Base-by-base conservation (phyloP, 2,888 invertebrate genomes). In the Neoscelio sp. region DNA sequence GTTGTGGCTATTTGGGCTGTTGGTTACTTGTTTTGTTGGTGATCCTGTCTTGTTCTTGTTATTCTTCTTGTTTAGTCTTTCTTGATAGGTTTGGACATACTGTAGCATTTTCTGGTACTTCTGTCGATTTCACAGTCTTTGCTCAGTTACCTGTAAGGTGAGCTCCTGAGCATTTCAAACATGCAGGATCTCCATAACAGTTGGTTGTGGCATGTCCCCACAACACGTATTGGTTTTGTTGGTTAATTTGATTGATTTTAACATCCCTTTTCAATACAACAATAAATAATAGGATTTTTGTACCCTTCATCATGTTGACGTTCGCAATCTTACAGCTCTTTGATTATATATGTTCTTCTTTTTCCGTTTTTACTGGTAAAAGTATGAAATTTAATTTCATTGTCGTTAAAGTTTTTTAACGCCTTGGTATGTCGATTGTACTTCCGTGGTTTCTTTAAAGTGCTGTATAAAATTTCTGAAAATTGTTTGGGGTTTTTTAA, bases 101-200 rank as follows among this genome's bases (percentile, higher is more conserved):
- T 6, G 71, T 76, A 4, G 78, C 79, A 40, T 85, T 86, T 0
- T 85, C 83, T 12, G 85, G 82, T 8, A 40, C 35, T 0, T 79
- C 76, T 52, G n/a, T 73, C 0, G 75, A 6, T 65, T 86, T 85
- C n/a, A 4, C 44, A 50, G n/a, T n/a, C n/a, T n/a, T n/a, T n/a
- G n/a, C n/a, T n/a, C 87, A 87, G 0, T 82, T 78, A n/a, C 46
- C 80, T 1, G 86, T 87, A 2, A 74, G 18, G 40, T 87, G 87
- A 0, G 71, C 48, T 38, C 46, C 65, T 1, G 82, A 83, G 64
- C 84, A 85, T 71, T 86, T 86, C 1, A 85, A 28, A 56, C 85
- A 87, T 5, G 56, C 81, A 1, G 84, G 80, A n/a, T 74, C 42
- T 4, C 71, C 82, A 12, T 46, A 73, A 30, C 86, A 86, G 33